Evolutionary conservation across 2,113 vertebrate genomes (phyloP).

Genomic region (Notothenia coriiceps): DNA sequence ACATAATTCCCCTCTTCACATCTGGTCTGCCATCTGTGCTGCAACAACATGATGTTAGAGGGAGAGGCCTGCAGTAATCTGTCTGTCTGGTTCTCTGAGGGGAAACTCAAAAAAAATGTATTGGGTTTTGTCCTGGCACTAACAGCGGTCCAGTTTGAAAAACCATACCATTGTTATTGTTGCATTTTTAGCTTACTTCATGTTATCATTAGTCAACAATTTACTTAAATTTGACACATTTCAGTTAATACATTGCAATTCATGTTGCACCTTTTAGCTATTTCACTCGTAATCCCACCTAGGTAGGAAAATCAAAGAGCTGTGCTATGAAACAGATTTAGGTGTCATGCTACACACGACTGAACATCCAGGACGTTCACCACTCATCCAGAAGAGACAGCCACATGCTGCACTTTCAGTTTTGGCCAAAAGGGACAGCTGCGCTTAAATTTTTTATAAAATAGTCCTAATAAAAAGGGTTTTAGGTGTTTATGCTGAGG

Average conservation of each 20-base stretch:
- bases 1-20: constrained; percentile 56
- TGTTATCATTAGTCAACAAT: no score
- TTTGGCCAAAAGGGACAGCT: background rate
- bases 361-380: constrained; percentile 16
- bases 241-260: no score
- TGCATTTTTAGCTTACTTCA: no score
- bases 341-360: background rate
- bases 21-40: constrained; percentile 76
- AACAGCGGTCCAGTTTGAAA: background rate
- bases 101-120: background rate
- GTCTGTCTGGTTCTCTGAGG: constrained; percentile 10
- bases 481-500: background rate
- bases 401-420: background rate
- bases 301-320: background rate
- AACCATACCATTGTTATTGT: background rate
- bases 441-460: background rate
- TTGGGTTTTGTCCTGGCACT: constrained; percentile 2
- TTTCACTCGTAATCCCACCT: background rate
- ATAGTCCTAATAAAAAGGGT: background rate
- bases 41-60: constrained; percentile 26
- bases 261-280: no score
- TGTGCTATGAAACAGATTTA: background rate
- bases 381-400: background rate
- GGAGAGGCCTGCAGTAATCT: no score
- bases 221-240: background rate